Conservation (phyloP, 2,797 vertebrate species). For the Microctenopoma steveboyesi region DNA sequence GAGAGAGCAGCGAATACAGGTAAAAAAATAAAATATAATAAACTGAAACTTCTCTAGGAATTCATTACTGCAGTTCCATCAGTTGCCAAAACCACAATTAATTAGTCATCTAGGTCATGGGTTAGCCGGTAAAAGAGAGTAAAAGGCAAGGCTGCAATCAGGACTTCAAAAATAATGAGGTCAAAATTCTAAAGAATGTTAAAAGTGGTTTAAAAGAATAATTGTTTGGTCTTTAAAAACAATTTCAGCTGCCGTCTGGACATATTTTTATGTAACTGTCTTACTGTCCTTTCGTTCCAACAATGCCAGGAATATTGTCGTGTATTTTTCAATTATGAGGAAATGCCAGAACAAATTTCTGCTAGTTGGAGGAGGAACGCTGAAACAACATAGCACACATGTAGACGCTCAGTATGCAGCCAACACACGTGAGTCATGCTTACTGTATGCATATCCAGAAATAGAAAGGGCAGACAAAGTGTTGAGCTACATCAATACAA, state of each 20-base stretch:
- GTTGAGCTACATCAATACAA: neutral
- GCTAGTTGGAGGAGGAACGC: neutral
- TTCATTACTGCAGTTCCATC: neutral
- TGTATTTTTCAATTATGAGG: neutral
- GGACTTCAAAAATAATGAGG: neutral
- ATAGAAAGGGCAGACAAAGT: neutral
- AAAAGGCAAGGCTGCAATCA: neutral
- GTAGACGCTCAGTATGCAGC: constrained; percentile 12
- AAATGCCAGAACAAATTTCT: too few relatives aligned
- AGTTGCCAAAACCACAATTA: neutral
- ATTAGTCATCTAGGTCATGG: neutral
- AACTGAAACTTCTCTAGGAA: neutral
- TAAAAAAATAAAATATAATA: neutral
- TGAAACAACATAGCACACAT: neutral
- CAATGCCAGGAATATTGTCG: too few relatives aligned
- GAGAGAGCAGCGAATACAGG: neutral
- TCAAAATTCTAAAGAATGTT: too few relatives aligned
- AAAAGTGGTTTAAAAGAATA: too few relatives aligned
- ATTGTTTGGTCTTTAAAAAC: too few relatives aligned
- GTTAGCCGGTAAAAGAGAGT: neutral
- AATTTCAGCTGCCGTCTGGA: too few relatives aligned
- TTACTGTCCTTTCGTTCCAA: too few relatives aligned
- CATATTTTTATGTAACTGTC: neutral
- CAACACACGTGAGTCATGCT: constrained; percentile 36
- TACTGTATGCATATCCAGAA: constrained; percentile 11